These are phyloP conservation scores for Nebria ingens DNA, from an alignment of 1,140 invertebrate species.

Conservation along the genomic window DNA sequence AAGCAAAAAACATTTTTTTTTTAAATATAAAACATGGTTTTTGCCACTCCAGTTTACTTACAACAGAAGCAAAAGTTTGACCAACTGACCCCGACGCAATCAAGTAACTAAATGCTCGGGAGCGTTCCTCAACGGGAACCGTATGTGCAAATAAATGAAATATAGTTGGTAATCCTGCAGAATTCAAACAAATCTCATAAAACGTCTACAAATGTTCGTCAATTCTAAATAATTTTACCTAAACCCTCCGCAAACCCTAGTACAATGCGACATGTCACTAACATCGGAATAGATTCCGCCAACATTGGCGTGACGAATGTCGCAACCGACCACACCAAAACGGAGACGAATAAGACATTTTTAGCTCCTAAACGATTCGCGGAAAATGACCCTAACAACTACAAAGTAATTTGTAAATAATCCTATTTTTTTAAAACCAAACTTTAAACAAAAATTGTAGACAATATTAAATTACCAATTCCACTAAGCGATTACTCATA, in stretches of 20 bases:
- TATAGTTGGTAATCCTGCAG: constrained; percentile 62
- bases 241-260: constrained; percentile 68
- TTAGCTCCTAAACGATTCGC: constrained; percentile 63
- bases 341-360: constrained; percentile 56
- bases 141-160: constrained; percentile 70
- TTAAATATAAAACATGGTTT: not conserved
- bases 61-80: constrained; percentile 65
- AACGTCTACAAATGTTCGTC: no score
- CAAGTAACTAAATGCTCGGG: constrained; percentile 65
- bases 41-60: constrained; percentile 32
- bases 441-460: no score
- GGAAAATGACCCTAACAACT: constrained; percentile 60
- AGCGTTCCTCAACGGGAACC: constrained; percentile 63
- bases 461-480: no score
- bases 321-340: constrained; percentile 65
- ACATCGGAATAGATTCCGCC: constrained; percentile 49
- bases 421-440: no score
- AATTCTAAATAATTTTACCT: constrained; percentile 38
- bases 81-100: constrained; percentile 65
- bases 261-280: constrained; percentile 54
- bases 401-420: no score
- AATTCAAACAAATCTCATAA: no score
- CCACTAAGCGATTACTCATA: no score
- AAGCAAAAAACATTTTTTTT: no score
- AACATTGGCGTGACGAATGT: constrained; percentile 62